Evolutionary conservation across 2,797 vertebrate species (phyloP).

Genomic region (Petrocephalus schoutedeni): DNA sequence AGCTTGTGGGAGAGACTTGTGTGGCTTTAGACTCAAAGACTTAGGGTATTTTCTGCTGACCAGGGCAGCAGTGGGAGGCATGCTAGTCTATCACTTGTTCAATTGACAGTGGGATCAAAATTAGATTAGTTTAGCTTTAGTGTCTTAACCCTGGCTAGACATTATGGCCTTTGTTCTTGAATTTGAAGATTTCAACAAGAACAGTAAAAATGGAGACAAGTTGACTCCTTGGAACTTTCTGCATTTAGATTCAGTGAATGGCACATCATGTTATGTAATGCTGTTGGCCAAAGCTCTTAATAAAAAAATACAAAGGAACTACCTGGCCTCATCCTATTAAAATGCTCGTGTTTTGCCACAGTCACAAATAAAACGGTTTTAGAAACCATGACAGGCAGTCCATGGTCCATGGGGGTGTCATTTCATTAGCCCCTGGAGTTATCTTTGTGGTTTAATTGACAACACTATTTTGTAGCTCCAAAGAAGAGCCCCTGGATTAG

Average conservation of each 20-base stretch:
- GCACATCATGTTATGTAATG: not conserved
- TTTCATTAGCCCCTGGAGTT: not conserved
- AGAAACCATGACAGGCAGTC: not conserved
- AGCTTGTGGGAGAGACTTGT: not conserved
- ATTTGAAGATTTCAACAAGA: conserved; percentile 1
- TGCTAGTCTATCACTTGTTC: conserved; percentile 22
- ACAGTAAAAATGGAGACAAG: not conserved
- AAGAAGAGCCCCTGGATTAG: conserved; percentile 3
- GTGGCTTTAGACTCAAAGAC: conserved; percentile 1
- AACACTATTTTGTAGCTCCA: not conserved
- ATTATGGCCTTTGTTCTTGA: conserved; percentile 11
- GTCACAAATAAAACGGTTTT: not conserved
- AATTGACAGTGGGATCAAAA: conserved; percentile 26
- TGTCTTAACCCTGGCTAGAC: conserved; percentile 24
- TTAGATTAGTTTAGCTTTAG: conserved; percentile 25
- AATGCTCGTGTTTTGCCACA: not conserved
- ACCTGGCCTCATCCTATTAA: not conserved
- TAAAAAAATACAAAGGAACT: not conserved
- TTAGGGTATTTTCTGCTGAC: conserved; percentile 14
- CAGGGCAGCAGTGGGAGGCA: conserved; percentile 3
- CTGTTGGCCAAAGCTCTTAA: not conserved
- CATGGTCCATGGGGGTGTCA: not conserved
- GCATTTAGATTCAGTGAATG: not conserved
- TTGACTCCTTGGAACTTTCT: not conserved
- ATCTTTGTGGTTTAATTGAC: not conserved